phyloP scores from a whole-genome alignment of 2,113 vertebrate species.

The Xenopus laevis region DNA sequence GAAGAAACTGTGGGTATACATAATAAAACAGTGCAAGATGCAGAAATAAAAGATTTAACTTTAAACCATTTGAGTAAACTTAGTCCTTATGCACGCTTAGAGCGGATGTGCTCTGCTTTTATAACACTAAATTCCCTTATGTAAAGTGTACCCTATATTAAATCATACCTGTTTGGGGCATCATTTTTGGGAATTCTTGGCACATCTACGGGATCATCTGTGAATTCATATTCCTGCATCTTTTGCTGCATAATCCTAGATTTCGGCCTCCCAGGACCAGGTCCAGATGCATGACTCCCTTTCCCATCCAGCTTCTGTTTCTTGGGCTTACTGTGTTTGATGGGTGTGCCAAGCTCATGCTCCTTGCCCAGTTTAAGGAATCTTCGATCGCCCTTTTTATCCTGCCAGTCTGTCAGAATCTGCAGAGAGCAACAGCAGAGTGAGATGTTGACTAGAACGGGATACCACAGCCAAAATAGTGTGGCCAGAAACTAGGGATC shows the following conservation, averaged over 20 bases:
- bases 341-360: conserved; percentile 79
- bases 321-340: conserved; percentile 91
- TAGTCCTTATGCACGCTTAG: too few species aligned
- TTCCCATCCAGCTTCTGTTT: conserved; percentile 94
- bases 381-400: conserved; percentile 94
- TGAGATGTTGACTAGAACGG: too few species aligned
- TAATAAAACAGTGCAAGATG: too few species aligned
- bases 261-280: conserved; percentile 90
- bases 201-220: conserved; percentile 89
- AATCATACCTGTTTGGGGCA: conserved; percentile 85
- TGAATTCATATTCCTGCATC: conserved; percentile 94
- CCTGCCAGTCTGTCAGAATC: conserved; percentile 98
- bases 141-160: too few species aligned
- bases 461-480: too few species aligned
- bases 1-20: too few species aligned
- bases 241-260: conserved; percentile 92
- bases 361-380: conserved; percentile 90
- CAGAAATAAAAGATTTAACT: too few species aligned
- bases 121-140: too few species aligned
- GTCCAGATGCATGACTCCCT: conserved; percentile 81
- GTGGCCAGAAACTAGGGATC: too few species aligned
- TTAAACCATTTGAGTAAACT: too few species aligned
- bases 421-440: conserved; percentile 50
- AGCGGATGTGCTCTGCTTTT: too few species aligned
- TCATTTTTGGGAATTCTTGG: conserved; percentile 97